Evolutionary conservation across 2,113 vertebrate species (phyloP), one percentile per base, ranked within the genome.

Genomic region (Sitta europaea): DNA sequence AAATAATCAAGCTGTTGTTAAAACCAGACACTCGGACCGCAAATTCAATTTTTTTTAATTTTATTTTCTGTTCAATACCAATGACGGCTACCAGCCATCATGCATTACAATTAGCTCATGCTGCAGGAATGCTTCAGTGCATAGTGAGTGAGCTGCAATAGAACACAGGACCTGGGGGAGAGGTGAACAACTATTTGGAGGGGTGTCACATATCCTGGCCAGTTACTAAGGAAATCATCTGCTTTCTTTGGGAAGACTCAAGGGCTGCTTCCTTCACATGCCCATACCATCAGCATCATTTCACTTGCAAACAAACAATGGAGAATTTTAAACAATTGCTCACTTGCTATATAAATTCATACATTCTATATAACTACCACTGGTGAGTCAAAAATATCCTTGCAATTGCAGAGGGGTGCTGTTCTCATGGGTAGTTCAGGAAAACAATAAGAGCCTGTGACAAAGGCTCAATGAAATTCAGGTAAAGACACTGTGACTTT

Each of bases 1-100:
- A 90, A 92, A 94, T 88, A 95, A 96, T 95, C 88, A 96, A 92
- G 88, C 61, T 77, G 86, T 77, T 95, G 87, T 93, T 92, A 67
- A 68, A 92, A 73, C 82, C 88, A 95, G 94, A 73, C 94, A 86
- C 35, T 80, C 92, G 73, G 74, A 65, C 38, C 79, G 75, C 40
- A 95, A 95, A 96, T 93, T 74, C 51, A 77, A 55, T 91, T 81
- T 67, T 79, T 79, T 84, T 67, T 76, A 16, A 40, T 42, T 42
- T 42, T 19, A n/a, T 86, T 92, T 79, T 95, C 67, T 88, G 55
- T n/a, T 93, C 90, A 77, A 63, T 57, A 70, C 50, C 90, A 83
- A 6, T 83, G 92, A 90, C 90, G 93, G 85, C 75, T 74, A 51
- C 82, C 86, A 96, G 95, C 55, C 75, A 79, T 57, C 79, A 59